Conservation (phyloP, 2,797 vertebrate genomes). For the Erethizon dorsatum region DNA sequence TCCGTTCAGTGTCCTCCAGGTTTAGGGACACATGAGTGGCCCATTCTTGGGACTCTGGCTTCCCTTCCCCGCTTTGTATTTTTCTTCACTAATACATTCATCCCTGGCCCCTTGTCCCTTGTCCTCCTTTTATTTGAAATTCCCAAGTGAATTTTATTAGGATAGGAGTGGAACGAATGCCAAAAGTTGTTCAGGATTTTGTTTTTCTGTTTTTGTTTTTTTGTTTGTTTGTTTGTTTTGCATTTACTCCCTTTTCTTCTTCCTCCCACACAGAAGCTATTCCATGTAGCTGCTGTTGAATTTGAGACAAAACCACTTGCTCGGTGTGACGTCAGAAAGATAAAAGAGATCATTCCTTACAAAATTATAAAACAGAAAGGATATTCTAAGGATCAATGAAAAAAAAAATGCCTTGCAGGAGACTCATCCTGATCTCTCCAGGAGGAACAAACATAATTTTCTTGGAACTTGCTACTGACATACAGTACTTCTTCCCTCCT, state of each 20-base stretch:
- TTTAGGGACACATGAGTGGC: conserved; percentile 79
- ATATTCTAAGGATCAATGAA: background rate
- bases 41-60: conserved; percentile 76
- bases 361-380: conserved; percentile 79
- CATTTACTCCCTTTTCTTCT: conserved; percentile 76
- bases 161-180: conserved; percentile 89
- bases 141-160: conserved; percentile 89
- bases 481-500: background rate
- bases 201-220: conserved; percentile 87
- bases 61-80: background rate
- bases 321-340: conserved; percentile 96
- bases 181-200: conserved; percentile 90
- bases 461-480: background rate
- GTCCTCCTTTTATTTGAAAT: conserved; percentile 38
- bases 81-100: background rate
- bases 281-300: conserved; percentile 97
- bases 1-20: conserved; percentile 81
- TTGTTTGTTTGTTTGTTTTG: conserved; percentile 87
- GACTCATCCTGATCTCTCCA: background rate
- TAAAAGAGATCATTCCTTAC: conserved; percentile 96
- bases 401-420: conserved; percentile 48
- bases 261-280: conserved; percentile 92
- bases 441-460: conserved; percentile 26
- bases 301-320: conserved; percentile 97
- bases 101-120: conserved; percentile 65